Percentiles rank a stretch among this genome's conserved stretches.
Conservation (phyloP, 2,888 invertebrate species). For the Urechis unicinctus region DNA sequence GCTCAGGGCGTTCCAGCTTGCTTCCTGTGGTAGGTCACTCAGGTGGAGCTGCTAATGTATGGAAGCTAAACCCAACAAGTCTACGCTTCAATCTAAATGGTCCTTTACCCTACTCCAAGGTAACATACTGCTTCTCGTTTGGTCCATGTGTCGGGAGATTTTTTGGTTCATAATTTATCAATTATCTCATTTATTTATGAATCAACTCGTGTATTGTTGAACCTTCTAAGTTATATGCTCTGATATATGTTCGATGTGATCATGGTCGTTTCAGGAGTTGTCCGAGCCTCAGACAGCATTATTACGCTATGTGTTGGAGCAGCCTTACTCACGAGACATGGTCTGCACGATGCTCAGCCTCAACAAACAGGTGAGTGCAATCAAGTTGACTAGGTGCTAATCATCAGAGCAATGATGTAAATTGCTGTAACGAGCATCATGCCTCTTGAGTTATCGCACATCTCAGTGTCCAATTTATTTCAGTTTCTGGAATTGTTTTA, state of each 20-base stretch:
- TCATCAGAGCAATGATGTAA: too few species aligned
- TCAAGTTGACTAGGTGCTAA: neutral
- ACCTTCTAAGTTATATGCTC: too few species aligned
- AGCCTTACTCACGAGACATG: constrained; percentile 93
- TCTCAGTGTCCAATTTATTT: too few species aligned
- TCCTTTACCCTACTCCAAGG: constrained; percentile 79
- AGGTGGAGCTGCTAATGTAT: constrained; percentile 66
- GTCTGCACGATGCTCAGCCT: constrained; percentile 89
- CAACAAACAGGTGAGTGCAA: constrained; percentile 69
- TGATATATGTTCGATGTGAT: too few species aligned
- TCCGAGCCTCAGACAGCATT: constrained; percentile 82
- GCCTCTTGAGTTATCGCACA: too few species aligned
- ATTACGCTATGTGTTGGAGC: constrained; percentile 82
- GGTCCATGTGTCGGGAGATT: neutral
- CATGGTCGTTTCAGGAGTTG: constrained; percentile 60
- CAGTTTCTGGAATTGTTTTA: too few species aligned
- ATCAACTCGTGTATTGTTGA: too few species aligned
- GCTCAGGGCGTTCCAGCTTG: constrained; percentile 70
- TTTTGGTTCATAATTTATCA: too few species aligned
- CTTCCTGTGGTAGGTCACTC: constrained; percentile 80
- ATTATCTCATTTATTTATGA: too few species aligned
- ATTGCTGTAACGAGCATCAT: too few species aligned
- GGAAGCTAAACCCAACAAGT: constrained; percentile 85
- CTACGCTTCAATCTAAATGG: constrained; percentile 65
- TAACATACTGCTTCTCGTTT: constrained; percentile 16